These are phyloP conservation scores for Drosophila pallidifrons DNA, from an alignment of 1,140 invertebrate species.

Conservation along the genomic window DNA sequence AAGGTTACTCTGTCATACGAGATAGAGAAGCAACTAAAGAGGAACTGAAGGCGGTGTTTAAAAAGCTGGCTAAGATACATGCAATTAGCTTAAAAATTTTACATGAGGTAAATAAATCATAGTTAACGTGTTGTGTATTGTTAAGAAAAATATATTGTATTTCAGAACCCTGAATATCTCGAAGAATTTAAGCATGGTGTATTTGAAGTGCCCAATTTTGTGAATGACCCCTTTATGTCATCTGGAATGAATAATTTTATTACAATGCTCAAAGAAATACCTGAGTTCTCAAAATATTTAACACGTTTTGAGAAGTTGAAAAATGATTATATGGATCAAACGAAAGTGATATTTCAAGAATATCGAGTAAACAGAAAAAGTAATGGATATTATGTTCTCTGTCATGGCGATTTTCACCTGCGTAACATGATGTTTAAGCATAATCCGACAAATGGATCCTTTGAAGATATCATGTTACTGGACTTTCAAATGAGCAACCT, in stretches of 20 bases:
- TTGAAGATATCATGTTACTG: slow-evolving; percentile 61
- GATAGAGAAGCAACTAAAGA: slow-evolving; percentile 37
- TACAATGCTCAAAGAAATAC: slow-evolving; percentile 25
- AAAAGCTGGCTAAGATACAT: slow-evolving; percentile 71
- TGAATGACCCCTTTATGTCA: slow-evolving; percentile 38
- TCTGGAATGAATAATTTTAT: slow-evolving; percentile 58
- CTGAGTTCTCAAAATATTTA: slow-evolving; percentile 55
- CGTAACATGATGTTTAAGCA: slow-evolving; percentile 70
- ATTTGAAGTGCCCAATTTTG: slow-evolving; percentile 36
- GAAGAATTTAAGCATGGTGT: slow-evolving; percentile 54
- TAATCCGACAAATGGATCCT: slow-evolving; percentile 15
- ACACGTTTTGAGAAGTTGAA: slow-evolving; percentile 47
- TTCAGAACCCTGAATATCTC: slow-evolving; percentile 47
- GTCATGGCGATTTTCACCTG: slow-evolving; percentile 68
- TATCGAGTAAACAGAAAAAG: slow-evolving; percentile 34
- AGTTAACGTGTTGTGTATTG: background rate
- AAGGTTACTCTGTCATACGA: slow-evolving; percentile 53
- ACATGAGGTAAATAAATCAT: slow-evolving; percentile 38
- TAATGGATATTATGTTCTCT: slow-evolving; percentile 50
- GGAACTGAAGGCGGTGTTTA: slow-evolving; percentile 42
- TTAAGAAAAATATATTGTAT: background rate
- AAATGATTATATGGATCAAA: slow-evolving; percentile 26
- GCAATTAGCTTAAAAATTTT: slow-evolving; percentile 60
- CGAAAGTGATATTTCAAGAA: slow-evolving; percentile 33
- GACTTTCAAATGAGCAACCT: slow-evolving; percentile 66